Percentiles rank a stretch among this genome's conserved stretches.
Evolutionary conservation across 2,113 vertebrate genomes (phyloP).

Genomic region (Laterallus jamaicensis): DNA sequence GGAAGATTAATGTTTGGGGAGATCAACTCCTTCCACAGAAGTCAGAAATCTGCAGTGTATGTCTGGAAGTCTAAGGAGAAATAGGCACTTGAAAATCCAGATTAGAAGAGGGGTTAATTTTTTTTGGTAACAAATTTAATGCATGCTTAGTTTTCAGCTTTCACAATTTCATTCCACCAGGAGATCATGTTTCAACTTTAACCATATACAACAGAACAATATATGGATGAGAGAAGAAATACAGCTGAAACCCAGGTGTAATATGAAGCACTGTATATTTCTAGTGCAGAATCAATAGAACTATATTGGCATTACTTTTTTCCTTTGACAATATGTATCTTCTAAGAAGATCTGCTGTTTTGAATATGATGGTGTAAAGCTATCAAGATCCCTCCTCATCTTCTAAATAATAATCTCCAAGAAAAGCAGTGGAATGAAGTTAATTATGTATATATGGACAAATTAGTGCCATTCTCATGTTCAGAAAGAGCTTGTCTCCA

Average conservation of each 20-base stretch:
- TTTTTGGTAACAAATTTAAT: background rate
- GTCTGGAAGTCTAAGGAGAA: background rate
- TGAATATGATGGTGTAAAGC: background rate
- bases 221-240: background rate
- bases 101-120: background rate
- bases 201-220: background rate
- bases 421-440: background rate
- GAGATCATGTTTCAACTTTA: background rate
- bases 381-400: background rate
- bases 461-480: background rate
- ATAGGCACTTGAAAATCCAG: background rate
- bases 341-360: background rate
- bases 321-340: background rate
- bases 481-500: background rate
- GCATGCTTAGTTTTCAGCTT: background rate
- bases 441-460: conserved; percentile 5
- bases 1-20: background rate
- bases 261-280: background rate
- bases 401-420: background rate
- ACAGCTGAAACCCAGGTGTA: background rate
- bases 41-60: background rate
- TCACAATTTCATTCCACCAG: background rate
- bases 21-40: background rate
- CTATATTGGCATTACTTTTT: background rate
- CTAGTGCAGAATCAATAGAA: background rate